Evolutionary conservation across 2,888 invertebrate species (phyloP), one percentile per base, ranked within the genome.

Genomic region (Lasiommata megera): DNA sequence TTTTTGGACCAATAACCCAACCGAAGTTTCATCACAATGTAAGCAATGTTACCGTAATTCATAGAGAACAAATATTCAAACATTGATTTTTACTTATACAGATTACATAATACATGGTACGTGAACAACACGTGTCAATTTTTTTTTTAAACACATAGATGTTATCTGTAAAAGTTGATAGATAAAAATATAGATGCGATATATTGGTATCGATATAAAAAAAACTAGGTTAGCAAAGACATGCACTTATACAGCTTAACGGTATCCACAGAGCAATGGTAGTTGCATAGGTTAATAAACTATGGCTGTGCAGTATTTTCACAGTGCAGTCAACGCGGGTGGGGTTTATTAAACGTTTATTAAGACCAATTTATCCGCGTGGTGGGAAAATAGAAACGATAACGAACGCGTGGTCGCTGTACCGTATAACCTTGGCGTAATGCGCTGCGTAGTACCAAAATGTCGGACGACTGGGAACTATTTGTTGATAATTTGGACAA

Each of bases 401-500:
- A 56, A 50, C 59, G 46, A 62, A 54, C 60, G 56, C 54, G 60
- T 56, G 56, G 46, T 47, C 31, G 47, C 41, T 41, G 17, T 43
- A 16, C n/a, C 16, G 16, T 16, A 12, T 31, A 47, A 48, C 60
- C 60, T 61, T 61, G 57, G 47, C n/a, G 11, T 31, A 43, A 47
- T 37, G 51, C 29, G 40, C 53, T 62, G 46, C 54, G 51, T 37
- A 51, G 31, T 46, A 23, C 5, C 5, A 23, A 23, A 23, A 23
- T 23, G 23, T 23, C 23, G 23, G 23, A 2, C 37, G 8, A 18
- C 0, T 41, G 18, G 18, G 5, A 18, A 17, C 1, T 0, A 11
- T 41, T 18, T 18, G 2, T 23, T 23, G 2, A 5, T 5, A 3
- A 2, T 23, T 23, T 23, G n/a, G n/a, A n/a, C n/a, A n/a, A n/a